phyloP scores from a whole-genome alignment of 2,888 invertebrate genomes.

The Drosophila maculinotata region DNA sequence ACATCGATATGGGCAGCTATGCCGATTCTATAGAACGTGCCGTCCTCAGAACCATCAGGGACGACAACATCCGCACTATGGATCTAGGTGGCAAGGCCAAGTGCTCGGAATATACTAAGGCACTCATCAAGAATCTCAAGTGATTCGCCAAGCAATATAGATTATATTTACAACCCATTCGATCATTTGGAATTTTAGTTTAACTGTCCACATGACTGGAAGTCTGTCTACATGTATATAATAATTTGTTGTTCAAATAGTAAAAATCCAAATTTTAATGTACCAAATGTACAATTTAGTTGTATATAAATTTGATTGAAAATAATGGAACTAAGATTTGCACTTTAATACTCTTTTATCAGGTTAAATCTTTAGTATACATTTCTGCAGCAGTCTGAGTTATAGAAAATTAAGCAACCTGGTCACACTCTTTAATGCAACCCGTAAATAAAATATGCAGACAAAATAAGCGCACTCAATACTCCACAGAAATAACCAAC shows the following conservation, averaged over 20 bases:
- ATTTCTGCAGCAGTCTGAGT: neutral
- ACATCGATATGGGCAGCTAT: slow-evolving; percentile 92
- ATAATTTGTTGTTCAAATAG: no score
- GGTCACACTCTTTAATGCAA: slow-evolving; percentile 29
- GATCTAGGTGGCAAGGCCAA: slow-evolving; percentile 97
- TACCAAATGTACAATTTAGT: no score
- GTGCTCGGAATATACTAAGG: slow-evolving; percentile 97
- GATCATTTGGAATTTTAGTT: no score
- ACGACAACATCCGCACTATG: slow-evolving; percentile 93
- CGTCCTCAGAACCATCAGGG: slow-evolving; percentile 93
- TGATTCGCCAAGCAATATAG: slow-evolving; percentile 12
- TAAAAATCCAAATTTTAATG: no score
- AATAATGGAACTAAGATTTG: no score
- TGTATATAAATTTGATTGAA: no score
- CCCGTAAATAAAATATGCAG: slow-evolving; percentile 29
- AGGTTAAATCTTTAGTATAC: no score
- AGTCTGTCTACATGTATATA: no score
- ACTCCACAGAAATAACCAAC: slow-evolving; percentile 11
- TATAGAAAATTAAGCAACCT: slow-evolving; percentile 12
- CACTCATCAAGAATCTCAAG: slow-evolving; percentile 58
- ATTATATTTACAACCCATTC: no score
- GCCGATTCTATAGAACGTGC: slow-evolving; percentile 93
- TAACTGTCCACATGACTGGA: no score
- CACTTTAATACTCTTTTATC: no score
- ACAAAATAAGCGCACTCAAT: slow-evolving; percentile 25